Evolutionary conservation across 2,797 vertebrate species (phyloP), one percentile per base, ranked within the genome.

Genomic region (Lemur catta): DNA sequence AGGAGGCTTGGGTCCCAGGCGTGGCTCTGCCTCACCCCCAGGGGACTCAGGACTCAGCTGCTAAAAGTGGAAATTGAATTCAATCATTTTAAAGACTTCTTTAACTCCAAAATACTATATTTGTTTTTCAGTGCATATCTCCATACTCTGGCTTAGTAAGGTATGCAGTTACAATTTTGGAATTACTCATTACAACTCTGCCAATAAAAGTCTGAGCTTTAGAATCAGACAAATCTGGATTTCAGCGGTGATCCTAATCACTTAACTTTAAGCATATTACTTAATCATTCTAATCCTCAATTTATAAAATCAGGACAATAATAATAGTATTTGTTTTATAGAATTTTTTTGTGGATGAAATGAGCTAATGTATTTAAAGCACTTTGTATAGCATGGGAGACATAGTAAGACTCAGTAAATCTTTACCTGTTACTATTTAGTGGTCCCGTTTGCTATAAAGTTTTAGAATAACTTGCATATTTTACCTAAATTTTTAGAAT

Each of bases 221-320:
- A 57, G 48, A 92, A 75, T 82, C 46, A 79, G 61, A 61, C 11
- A 93, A 57, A 50, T 57, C 38, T 92, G 81, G 38, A 89, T 94
- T 82, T 85, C 41, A 67, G 11, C 26, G 24, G 11, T 75, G 57
- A 80, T 35, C n/a, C 28, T 72, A 87, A 12, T 55, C 41, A 43
- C 41, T 80, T 78, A 35, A 30, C 46, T 93, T 82, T 46, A n/a
- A 18, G 18, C 20, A 22, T 38, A n/a, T 95, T 91, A 63, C 59
- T 87, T 89, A 85, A 84, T 79, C n/a, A 95, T 89, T 84, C 65
- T 92, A 84, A 84, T 94, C 43, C 4, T 96, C 76, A 71, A 18
- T 78, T 78, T 91, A 61, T 72, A 89, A 92, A 93, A 80, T 24
- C 8, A 97, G 92, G 43, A 55, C 6, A 72, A 24, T 81, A 63